Base-by-base conservation (phyloP, 92 coral and sea anemone genomes). In the Porites cylindrica region DNA sequence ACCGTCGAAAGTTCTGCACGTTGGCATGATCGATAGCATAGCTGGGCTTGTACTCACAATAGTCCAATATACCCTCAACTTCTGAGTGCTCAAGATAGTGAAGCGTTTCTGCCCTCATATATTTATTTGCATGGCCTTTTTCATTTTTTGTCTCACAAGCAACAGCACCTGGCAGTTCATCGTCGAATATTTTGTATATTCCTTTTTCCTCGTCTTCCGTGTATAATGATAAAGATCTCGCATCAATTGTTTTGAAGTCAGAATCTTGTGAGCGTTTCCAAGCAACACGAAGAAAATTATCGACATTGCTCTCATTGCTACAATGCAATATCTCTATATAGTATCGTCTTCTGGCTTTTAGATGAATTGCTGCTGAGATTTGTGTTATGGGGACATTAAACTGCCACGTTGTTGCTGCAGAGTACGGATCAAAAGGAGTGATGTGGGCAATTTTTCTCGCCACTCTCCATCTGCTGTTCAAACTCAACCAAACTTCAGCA, bases 401-500 rank as follows among this genome's bases (percentile, higher is more conserved):
- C 24, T 58, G 53, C 71, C 83, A 62, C 21, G 21, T 77, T 20
- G 66, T 38, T 24, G 77, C 23, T 14, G 88, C 51, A 54, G 77
- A n/a, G 56, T 20, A 12, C 2, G 50, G 47, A 82, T 82, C 73
- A 7, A 65, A 21, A 9, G 75, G 73, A 8, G 53, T 72, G 67
- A 82, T 84, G 10, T 60, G 67, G 32, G 91, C 91, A 17, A 87
- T 72, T 4, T 12, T 70, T 24, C 47, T 68, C 7, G 83, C 61
- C 14, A 14, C 68, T 47, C 79, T 82, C 91, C 91, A 88, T 18
- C 70, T 66, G 43, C 66, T 79, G 51, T 32, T 77, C 12, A 51
- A 7, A 58, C 91, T 88, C 1, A 88, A 88, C 91, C 88, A 82
- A 20, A 88, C 78, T 17, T 88, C 91, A 7, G 88, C 64, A 19